These are phyloP conservation scores for Hylomyscus alleni DNA, from an alignment of 2,797 vertebrate genomes.

Conservation along the genomic window DNA sequence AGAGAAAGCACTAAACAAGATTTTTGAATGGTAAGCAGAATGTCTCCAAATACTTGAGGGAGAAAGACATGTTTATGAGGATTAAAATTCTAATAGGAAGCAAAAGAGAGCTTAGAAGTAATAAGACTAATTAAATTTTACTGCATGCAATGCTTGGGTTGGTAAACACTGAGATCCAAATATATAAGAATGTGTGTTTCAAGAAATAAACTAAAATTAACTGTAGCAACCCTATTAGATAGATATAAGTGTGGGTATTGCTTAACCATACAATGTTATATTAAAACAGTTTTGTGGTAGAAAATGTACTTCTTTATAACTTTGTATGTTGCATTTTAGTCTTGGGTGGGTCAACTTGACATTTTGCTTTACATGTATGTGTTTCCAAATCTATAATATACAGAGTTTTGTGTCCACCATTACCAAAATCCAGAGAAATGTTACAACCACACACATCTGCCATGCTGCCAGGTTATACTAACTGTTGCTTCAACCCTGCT, in stretches of 20 bases:
- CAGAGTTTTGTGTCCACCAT: background rate
- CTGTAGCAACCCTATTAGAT: background rate
- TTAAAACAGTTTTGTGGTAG: background rate
- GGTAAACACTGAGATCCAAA: background rate
- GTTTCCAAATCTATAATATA: background rate
- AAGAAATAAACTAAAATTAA: background rate
- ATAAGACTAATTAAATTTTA: constrained; percentile 10
- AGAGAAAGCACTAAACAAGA: background rate
- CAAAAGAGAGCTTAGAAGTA: background rate
- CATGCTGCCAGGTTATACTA: background rate
- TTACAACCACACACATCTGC: background rate
- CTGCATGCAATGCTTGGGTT: background rate
- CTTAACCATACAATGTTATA: background rate
- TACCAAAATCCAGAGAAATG: background rate
- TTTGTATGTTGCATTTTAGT: background rate
- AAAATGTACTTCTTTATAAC: background rate
- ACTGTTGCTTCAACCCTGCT: background rate
- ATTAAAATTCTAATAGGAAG: constrained; percentile 29
- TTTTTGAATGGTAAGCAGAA: constrained; percentile 22
- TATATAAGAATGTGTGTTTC: background rate
- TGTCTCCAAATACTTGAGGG: background rate
- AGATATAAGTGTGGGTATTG: background rate
- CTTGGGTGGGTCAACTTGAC: background rate
- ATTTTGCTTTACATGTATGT: background rate
- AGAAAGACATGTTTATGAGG: background rate